These are phyloP conservation scores for Noctua pronuba DNA, from an alignment of 2,888 invertebrate genomes.

Conservation along the genomic window DNA sequence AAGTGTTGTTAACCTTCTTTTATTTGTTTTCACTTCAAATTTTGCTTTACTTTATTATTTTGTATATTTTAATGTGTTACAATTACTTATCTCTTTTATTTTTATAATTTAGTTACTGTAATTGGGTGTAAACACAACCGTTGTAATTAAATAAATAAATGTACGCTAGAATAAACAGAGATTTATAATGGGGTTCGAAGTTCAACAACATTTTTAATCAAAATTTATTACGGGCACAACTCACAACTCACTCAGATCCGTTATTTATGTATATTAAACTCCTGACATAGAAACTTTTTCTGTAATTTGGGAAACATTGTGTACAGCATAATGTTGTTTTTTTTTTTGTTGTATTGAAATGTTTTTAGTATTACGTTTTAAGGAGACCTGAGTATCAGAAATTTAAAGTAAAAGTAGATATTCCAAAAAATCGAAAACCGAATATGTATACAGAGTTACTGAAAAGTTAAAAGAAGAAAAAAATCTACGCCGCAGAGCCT, in stretches of 20 bases:
- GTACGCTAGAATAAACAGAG: not conserved
- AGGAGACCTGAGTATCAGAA: not conserved
- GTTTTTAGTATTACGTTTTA: not conserved
- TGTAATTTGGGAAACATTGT: not conserved
- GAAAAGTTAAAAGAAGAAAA: not conserved
- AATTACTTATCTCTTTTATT: no score
- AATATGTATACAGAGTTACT: not conserved
- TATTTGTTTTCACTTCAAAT: no score
- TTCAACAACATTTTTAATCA: constrained; percentile 9
- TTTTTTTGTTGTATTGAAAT: not conserved
- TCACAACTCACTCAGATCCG: not conserved
- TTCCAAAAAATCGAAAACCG: not conserved
- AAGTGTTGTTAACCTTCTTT: no score
- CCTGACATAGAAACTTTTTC: not conserved
- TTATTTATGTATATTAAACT: constrained; percentile 6
- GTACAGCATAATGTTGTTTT: not conserved
- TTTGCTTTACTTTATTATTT: no score
- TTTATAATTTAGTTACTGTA: no score
- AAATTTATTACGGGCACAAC: constrained; percentile 15
- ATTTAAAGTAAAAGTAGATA: not conserved
- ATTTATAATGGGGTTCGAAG: constrained; percentile 6
- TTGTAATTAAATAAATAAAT: no score
- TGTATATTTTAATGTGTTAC: no score
- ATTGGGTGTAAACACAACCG: no score
- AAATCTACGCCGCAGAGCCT: not conserved